These are phyloP conservation scores for Carterocephalus palaemon DNA, from an alignment of 2,888 invertebrate species.

Conservation along the genomic window DNA sequence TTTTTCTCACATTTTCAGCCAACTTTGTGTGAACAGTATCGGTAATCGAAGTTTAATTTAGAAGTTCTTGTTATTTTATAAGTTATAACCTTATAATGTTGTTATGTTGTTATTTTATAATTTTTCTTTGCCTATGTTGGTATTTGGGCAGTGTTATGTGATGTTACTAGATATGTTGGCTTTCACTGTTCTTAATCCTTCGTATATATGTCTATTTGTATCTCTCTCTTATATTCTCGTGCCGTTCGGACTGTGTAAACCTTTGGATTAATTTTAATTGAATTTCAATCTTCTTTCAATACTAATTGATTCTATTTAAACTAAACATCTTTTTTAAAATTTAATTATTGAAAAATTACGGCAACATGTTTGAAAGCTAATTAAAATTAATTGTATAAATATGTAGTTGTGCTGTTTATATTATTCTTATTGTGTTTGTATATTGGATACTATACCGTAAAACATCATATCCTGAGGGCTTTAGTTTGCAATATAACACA, in stretches of 20 bases:
- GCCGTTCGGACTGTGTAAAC: constrained; percentile 41
- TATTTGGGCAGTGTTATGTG: constrained; percentile 62
- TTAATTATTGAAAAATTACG: too few relatives aligned
- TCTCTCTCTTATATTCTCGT: constrained; percentile 49
- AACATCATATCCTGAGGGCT: too few relatives aligned
- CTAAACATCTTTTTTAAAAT: too few relatives aligned
- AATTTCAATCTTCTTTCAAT: constrained; percentile 1
- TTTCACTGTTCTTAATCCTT: constrained; percentile 66
- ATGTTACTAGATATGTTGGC: constrained; percentile 63
- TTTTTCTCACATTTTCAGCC: constrained; percentile 73
- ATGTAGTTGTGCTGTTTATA: constrained; percentile 16
- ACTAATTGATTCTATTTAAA: not conserved
- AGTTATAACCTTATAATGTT: constrained; percentile 55
- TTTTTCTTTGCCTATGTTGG: constrained; percentile 60
- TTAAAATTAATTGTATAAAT: constrained; percentile 10
- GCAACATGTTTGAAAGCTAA: constrained; percentile 11
- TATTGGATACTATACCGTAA: too few relatives aligned
- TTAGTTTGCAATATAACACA: too few relatives aligned
- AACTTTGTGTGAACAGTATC: constrained; percentile 77
- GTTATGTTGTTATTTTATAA: constrained; percentile 53
- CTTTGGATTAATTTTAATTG: constrained; percentile 23
- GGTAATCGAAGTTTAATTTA: constrained; percentile 70
- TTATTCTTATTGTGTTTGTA: not conserved
- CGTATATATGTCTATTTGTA: constrained; percentile 41
- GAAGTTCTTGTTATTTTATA: constrained; percentile 61